A percentile compares a stretch with the other conserved stretches of the same genome.
These are phyloP conservation scores for Drosophila imparisetae DNA, from an alignment of 2,888 invertebrate species.

Conservation along the genomic window DNA sequence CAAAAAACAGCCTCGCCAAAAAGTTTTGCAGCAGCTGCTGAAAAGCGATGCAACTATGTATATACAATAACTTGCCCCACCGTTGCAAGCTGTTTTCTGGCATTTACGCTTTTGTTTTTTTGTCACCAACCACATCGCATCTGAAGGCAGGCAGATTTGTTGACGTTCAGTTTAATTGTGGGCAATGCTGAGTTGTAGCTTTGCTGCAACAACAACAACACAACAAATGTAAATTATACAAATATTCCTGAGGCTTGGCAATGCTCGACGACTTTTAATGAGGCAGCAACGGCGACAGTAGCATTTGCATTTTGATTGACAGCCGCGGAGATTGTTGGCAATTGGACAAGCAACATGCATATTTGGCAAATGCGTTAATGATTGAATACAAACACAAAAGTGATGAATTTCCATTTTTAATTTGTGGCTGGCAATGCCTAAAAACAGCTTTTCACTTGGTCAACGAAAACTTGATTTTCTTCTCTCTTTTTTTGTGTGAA, in stretches of 20 bases:
- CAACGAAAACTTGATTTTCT: not conserved
- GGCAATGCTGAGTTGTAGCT: conserved; percentile 36
- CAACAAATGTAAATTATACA: conserved; percentile 68
- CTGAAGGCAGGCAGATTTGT: conserved; percentile 50
- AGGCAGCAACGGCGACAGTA: conserved; percentile 48
- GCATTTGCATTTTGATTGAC: conserved; percentile 79
- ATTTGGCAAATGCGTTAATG: conserved; percentile 71
- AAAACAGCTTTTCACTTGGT: not conserved
- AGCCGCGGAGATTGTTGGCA: conserved; percentile 68
- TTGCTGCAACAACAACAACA: conserved; percentile 38
- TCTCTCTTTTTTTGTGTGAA: not conserved
- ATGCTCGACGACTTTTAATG: conserved; percentile 62
- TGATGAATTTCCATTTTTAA: conserved; percentile 6
- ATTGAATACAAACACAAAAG: conserved; percentile 17
- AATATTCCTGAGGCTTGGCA: conserved; percentile 44
- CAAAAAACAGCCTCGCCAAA: conserved; percentile 43
- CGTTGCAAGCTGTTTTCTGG: conserved; percentile 43
- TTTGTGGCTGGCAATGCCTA: not conserved
- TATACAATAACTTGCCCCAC: conserved; percentile 1
- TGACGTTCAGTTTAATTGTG: conserved; percentile 43
- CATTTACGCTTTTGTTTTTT: conserved; percentile 48
- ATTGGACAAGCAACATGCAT: conserved; percentile 62
- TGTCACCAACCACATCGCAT: conserved; percentile 40
- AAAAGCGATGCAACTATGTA: conserved; percentile 61
- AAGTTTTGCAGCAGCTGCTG: conserved; percentile 32